Conservation (phyloP, 1,140 invertebrate genomes). For the Babylonia areolata region DNA sequence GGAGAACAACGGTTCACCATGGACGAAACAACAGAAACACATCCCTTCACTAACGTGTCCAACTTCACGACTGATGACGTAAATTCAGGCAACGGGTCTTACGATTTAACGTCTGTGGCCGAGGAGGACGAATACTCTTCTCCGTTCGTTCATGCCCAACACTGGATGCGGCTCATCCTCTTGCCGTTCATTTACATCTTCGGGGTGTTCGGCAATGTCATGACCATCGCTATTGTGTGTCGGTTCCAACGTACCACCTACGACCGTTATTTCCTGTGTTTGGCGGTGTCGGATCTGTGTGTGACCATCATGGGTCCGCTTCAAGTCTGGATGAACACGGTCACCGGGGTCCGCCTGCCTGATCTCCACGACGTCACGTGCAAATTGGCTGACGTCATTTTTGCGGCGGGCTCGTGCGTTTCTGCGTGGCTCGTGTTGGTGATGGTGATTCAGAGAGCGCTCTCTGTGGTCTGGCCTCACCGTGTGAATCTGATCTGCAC, state of each 20-base stretch:
- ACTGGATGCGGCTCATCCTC: too few species aligned
- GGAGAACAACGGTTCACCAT: too few species aligned
- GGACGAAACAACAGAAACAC: too few species aligned
- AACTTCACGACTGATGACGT: too few species aligned
- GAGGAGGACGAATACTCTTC: too few species aligned
- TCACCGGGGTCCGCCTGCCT: too few species aligned
- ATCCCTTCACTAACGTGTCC: too few species aligned
- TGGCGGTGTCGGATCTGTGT: neutral
- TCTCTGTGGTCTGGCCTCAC: constrained; percentile 24
- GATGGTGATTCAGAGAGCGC: neutral
- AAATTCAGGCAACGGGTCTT: too few species aligned
- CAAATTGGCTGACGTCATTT: neutral
- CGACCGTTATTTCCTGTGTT: neutral
- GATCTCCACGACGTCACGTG: neutral
- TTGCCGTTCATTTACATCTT: neutral
- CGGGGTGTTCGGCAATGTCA: neutral
- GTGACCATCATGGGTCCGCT: neutral
- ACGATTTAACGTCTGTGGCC: too few species aligned
- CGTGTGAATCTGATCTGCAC: neutral
- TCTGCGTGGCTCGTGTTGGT: constrained; percentile 7
- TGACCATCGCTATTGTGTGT: neutral
- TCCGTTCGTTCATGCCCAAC: too few species aligned
- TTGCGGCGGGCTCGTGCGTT: neutral
- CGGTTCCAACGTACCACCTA: neutral
- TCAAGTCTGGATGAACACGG: neutral